These are phyloP conservation scores for Agrilus planipennis DNA, from an alignment of 1,140 invertebrate genomes.

Conservation along the genomic window DNA sequence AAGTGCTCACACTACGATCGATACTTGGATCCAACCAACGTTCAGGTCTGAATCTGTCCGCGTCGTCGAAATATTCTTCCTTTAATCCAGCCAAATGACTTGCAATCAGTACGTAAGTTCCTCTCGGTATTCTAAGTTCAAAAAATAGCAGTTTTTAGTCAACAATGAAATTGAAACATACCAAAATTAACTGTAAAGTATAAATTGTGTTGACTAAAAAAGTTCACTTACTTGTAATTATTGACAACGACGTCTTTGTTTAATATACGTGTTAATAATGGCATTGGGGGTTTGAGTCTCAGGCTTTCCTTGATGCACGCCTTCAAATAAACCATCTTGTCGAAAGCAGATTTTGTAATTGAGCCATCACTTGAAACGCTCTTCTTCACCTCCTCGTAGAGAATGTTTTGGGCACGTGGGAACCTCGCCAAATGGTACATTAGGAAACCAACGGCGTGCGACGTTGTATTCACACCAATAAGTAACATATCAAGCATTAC, in stretches of 20 bases:
- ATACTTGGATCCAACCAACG: constrained; percentile 46
- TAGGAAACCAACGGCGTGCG: constrained; percentile 43
- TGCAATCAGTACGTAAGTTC: constrained; percentile 59
- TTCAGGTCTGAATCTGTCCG: constrained; percentile 54
- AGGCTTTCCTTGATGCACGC: constrained; percentile 57
- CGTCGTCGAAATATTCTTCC: constrained; percentile 59
- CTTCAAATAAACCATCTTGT: constrained; percentile 45
- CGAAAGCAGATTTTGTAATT: constrained; percentile 34
- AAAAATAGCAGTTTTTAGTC: too few relatives aligned
- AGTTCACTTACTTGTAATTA: constrained; percentile 29
- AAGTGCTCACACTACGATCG: constrained; percentile 33
- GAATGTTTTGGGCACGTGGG: constrained; percentile 43
- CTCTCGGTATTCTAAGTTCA: constrained; percentile 43
- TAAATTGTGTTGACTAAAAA: too few relatives aligned
- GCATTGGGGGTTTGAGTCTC: constrained; percentile 48
- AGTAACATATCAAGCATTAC: constrained; percentile 51
- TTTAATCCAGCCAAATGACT: constrained; percentile 51
- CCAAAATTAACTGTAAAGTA: too few relatives aligned
- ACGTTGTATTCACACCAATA: constrained; percentile 38
- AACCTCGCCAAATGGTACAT: constrained; percentile 48
- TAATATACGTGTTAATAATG: constrained; percentile 48
- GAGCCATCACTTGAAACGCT: constrained; percentile 17
- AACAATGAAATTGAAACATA: constrained; percentile 5
- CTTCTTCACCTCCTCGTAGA: constrained; percentile 43
- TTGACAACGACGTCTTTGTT: constrained; percentile 52